These are phyloP conservation scores for Mnemiopsis leidyi DNA, from an alignment of 37 sponge, comb jelly and placozoan genomes.

Conservation along the genomic window DNA sequence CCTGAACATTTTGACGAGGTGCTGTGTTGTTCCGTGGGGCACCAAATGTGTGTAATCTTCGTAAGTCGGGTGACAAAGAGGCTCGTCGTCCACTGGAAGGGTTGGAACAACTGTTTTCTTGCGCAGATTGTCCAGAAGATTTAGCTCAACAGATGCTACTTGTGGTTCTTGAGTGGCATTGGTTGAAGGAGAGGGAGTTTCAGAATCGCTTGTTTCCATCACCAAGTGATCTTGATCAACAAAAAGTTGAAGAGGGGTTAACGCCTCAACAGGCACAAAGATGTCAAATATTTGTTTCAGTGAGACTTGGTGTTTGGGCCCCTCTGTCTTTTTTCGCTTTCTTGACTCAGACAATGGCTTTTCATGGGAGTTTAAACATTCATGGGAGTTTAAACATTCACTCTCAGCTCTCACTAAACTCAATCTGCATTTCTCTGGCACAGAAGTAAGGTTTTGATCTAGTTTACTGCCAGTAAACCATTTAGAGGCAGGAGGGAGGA, in stretches of 20 bases:
- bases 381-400: background rate
- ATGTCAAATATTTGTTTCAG: conserved; percentile 3
- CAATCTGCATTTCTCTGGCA: background rate
- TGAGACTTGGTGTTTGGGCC: background rate
- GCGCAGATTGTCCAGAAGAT: background rate
- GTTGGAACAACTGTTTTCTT: background rate
- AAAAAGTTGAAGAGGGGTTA: background rate
- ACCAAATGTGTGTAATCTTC: conserved; percentile 41
- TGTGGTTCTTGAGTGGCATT: background rate
- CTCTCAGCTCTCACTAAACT: background rate
- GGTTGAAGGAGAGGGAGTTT: background rate
- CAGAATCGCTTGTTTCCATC: background rate
- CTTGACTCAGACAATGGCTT: background rate
- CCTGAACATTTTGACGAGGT: background rate
- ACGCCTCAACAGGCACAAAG: background rate
- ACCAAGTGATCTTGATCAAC: background rate
- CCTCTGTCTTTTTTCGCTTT: background rate
- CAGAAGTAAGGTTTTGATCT: background rate
- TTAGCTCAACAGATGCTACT: background rate
- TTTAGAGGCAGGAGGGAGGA: background rate
- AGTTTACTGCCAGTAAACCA: background rate
- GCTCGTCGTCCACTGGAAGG: background rate
- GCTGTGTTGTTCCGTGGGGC: background rate
- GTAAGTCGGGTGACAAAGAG: background rate
- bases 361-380: background rate